Conservation (phyloP, 1,140 invertebrate genomes). For the Drosophila repleta region DNA sequence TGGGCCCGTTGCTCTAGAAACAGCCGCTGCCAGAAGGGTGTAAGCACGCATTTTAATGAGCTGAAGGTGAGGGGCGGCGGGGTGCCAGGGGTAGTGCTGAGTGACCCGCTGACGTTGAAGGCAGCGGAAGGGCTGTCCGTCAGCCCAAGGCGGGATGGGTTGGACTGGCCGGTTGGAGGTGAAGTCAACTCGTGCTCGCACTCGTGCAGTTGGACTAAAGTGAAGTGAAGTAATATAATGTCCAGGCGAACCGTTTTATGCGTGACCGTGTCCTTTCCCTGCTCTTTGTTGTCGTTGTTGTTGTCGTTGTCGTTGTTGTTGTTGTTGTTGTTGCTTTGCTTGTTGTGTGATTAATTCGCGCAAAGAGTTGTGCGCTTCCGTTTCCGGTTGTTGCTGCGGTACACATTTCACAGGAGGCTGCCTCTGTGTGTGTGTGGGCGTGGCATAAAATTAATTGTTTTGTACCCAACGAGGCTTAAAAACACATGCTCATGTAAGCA, state of each 20-base stretch:
- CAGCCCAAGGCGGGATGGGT: not conserved
- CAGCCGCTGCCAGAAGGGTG: slow-evolving; percentile 5
- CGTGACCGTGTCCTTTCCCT: slow-evolving; percentile 35
- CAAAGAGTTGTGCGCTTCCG: slow-evolving; percentile 81
- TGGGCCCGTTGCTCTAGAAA: slow-evolving; percentile 15
- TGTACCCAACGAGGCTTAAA: slow-evolving; percentile 79
- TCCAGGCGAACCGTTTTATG: slow-evolving; percentile 33
- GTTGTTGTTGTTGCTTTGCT: slow-evolving; percentile 52
- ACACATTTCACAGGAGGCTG: slow-evolving; percentile 79
- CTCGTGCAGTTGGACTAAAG: too few species aligned
- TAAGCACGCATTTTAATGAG: slow-evolving; percentile 71
- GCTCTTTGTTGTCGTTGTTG: slow-evolving; percentile 21
- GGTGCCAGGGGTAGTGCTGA: not conserved
- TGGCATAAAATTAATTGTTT: slow-evolving; percentile 78
- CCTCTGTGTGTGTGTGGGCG: slow-evolving; percentile 48
- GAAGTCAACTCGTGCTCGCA: not conserved
- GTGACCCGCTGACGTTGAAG: too few species aligned
- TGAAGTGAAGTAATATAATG: slow-evolving; percentile 25
- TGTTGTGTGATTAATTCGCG: slow-evolving; percentile 80
- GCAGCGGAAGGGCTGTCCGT: not conserved
- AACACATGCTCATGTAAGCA: slow-evolving; percentile 79
- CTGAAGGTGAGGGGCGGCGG: slow-evolving; percentile 3
- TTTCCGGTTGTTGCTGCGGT: slow-evolving; percentile 69
- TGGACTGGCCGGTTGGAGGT: not conserved
- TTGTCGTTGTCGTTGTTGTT: too few species aligned